phyloP scores from a whole-genome alignment of 1,140 invertebrate species.

The Diorhabda carinulata region DNA sequence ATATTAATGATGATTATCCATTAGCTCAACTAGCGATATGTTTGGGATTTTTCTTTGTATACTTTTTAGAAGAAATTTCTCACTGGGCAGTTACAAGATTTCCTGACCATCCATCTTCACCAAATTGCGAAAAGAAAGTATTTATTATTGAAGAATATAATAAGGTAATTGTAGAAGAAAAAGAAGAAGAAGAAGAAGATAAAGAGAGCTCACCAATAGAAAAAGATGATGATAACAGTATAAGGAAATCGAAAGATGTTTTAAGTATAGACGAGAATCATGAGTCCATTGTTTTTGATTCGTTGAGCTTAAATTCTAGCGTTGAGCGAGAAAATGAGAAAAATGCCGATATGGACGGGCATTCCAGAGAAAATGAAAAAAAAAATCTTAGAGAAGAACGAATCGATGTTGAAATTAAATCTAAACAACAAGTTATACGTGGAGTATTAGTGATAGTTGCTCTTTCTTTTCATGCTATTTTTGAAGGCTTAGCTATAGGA shows the following conservation, averaged over 20 bases:
- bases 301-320: constrained; percentile 9
- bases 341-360: neutral
- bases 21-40: constrained; percentile 56
- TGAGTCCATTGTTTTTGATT: constrained; percentile 12
- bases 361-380: neutral
- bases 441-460: constrained; percentile 68
- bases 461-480: constrained; percentile 73
- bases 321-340: constrained; percentile 10
- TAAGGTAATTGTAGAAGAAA: neutral
- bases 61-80: constrained; percentile 57
- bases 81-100: constrained; percentile 36
- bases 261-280: constrained; percentile 12
- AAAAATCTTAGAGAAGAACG: neutral
- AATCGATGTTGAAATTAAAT: constrained; percentile 25
- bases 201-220: neutral
- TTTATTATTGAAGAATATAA: constrained; percentile 13
- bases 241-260: neutral
- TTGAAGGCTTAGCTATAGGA: constrained; percentile 79
- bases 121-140: neutral
- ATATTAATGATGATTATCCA: constrained; percentile 44
- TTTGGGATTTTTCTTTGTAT: constrained; percentile 59
- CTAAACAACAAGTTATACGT: constrained; percentile 50
- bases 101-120: neutral
- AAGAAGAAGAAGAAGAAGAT: neutral
- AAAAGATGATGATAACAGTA: neutral